phyloP scores from a whole-genome alignment of 2,797 vertebrate species.

The Manis crassicaudata region DNA sequence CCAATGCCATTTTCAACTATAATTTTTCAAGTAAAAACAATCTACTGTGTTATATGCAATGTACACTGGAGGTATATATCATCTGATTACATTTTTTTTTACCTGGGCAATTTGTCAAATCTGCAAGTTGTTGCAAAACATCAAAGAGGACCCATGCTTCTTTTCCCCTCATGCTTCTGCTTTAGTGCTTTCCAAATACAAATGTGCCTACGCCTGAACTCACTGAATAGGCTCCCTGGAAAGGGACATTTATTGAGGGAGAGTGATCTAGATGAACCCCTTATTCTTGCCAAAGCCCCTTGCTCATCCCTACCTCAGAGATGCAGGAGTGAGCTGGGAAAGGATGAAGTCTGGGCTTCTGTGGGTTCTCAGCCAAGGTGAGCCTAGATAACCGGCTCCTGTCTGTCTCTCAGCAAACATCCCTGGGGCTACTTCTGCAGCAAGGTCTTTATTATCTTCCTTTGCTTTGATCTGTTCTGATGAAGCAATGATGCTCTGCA shows the following conservation, averaged over 20 bases:
- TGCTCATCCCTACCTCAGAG: fast-evolving
- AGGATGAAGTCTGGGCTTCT: not conserved
- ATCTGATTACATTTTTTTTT: not conserved
- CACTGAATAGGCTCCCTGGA: not conserved
- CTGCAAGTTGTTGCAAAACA: not conserved
- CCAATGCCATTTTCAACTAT: not conserved
- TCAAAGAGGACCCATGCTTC: not conserved
- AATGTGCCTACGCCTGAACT: not conserved
- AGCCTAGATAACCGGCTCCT: not conserved
- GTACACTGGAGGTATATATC: not conserved
- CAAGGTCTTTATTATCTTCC: not conserved
- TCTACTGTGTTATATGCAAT: not conserved
- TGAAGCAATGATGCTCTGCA: not conserved
- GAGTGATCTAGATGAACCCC: not conserved
- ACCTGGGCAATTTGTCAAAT: not conserved
- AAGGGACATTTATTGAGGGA: not conserved
- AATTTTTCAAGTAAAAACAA: constrained; percentile 3
- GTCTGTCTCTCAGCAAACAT: not conserved
- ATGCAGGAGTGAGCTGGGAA: not conserved
- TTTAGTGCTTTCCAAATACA: not conserved
- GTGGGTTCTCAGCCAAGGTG: not conserved
- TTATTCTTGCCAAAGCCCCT: not conserved
- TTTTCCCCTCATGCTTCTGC: not conserved
- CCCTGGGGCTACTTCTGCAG: not conserved
- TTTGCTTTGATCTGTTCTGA: not conserved